Conservation (phyloP, 2,888 invertebrate genomes). For the Acrobasis suavella region DNA sequence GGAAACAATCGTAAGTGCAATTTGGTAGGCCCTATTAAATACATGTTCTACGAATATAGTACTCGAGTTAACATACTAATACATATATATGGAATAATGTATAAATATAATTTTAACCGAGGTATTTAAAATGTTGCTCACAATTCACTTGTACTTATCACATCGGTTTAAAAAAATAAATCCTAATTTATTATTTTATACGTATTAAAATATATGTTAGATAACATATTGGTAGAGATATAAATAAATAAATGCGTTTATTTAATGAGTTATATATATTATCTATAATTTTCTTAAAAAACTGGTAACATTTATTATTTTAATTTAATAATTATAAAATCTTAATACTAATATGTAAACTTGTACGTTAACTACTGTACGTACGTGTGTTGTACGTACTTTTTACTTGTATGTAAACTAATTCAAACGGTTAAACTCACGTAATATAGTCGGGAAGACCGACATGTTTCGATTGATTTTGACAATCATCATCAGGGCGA, state of each 20-base stretch:
- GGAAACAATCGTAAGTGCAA: slow-evolving; percentile 29
- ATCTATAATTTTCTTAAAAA: slow-evolving; percentile 6
- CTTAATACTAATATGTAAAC: not conserved
- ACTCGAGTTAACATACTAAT: not conserved
- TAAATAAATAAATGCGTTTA: not conserved
- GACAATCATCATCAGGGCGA: no score
- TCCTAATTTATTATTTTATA: slow-evolving; percentile 1
- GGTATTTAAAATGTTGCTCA: slow-evolving; percentile 46
- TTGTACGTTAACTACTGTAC: no score
- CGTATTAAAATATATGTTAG: not conserved
- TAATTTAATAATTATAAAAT: slow-evolving; percentile 11
- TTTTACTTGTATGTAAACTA: not conserved
- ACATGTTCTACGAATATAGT: slow-evolving; percentile 14
- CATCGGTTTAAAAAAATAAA: slow-evolving; percentile 21
- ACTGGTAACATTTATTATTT: not conserved
- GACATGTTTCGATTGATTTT: no score
- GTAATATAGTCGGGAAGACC: no score
- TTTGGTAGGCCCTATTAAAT: slow-evolving; percentile 36
- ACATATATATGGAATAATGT: slow-evolving; percentile 1
- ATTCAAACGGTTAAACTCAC: no score
- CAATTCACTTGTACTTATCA: slow-evolving; percentile 44
- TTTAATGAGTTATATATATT: not conserved
- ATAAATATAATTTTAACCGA: slow-evolving; percentile 30
- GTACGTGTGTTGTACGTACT: no score
- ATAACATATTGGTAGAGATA: not conserved